Percentiles rank a stretch among this genome's conserved stretches.
These are phyloP conservation scores for Pandion haliaetus DNA, from an alignment of 2,113 vertebrate species.

Conservation along the genomic window DNA sequence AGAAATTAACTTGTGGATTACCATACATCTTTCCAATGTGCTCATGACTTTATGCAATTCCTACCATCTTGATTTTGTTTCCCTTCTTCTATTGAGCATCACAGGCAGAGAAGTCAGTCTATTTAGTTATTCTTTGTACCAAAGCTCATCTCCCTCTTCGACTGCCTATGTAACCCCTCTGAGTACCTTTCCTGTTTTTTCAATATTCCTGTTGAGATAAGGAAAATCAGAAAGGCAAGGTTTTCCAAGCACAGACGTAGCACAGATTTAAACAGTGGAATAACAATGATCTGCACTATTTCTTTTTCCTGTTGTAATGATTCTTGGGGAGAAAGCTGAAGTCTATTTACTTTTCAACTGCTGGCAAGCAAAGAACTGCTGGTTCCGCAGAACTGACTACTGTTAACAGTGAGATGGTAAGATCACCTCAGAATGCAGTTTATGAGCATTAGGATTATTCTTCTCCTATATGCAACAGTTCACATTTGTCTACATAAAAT, in stretches of 20 bases:
- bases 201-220: background rate
- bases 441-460: background rate
- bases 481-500: background rate
- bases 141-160: background rate
- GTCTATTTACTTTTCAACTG: background rate
- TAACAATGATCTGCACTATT: background rate
- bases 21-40: fast-evolving
- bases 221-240: background rate
- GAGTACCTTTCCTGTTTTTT: background rate
- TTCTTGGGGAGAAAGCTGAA: background rate
- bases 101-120: background rate
- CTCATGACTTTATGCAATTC: background rate
- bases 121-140: background rate
- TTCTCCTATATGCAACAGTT: background rate
- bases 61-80: background rate
- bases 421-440: background rate
- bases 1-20: background rate
- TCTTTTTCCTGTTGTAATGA: background rate
- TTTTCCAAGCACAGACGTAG: background rate
- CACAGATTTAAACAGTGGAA: background rate
- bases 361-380: background rate
- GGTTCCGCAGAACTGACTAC: background rate
- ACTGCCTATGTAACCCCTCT: background rate
- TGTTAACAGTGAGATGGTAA: background rate
- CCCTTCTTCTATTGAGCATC: background rate